phyloP scores from a whole-genome alignment of 2,888 invertebrate species.

The Tetanocera ferruginea region DNA sequence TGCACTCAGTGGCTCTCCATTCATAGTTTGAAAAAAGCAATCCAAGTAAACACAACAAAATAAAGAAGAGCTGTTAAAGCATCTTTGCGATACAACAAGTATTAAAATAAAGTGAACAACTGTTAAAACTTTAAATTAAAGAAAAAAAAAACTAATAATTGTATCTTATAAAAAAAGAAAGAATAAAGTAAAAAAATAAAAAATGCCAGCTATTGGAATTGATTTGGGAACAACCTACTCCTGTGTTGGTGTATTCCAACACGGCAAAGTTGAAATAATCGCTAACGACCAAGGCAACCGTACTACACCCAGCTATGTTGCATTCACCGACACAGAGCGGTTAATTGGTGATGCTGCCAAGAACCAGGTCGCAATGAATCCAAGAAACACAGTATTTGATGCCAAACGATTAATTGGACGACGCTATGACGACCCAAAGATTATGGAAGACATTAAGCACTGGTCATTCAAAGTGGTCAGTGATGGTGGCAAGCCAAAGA shows the following conservation, averaged over 20 bases:
- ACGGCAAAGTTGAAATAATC: constrained; percentile 87
- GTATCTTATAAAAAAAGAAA: neutral
- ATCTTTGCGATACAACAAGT: constrained; percentile 4
- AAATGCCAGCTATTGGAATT: constrained; percentile 80
- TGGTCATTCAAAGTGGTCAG: constrained; percentile 93
- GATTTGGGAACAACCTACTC: constrained; percentile 91
- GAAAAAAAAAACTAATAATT: neutral
- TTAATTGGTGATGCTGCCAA: constrained; percentile 88
- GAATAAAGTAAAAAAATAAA: neutral
- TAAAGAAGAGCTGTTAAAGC: neutral
- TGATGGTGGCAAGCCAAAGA: constrained; percentile 85
- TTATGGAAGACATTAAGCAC: constrained; percentile 93
- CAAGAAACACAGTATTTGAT: constrained; percentile 91
- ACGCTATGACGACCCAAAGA: constrained; percentile 86
- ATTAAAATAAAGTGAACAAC: constrained; percentile 19
- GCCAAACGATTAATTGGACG: constrained; percentile 95
- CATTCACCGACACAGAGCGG: constrained; percentile 87
- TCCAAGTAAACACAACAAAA: neutral
- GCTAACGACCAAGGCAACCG: constrained; percentile 87
- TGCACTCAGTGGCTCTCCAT: neutral
- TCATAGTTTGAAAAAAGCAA: neutral
- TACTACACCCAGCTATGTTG: constrained; percentile 84
- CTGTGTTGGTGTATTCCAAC: constrained; percentile 85
- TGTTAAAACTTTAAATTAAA: neutral
- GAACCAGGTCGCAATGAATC: constrained; percentile 90